phyloP scores from a whole-genome alignment of 2,888 invertebrate genomes.

The Himalopsyche japonica region DNA sequence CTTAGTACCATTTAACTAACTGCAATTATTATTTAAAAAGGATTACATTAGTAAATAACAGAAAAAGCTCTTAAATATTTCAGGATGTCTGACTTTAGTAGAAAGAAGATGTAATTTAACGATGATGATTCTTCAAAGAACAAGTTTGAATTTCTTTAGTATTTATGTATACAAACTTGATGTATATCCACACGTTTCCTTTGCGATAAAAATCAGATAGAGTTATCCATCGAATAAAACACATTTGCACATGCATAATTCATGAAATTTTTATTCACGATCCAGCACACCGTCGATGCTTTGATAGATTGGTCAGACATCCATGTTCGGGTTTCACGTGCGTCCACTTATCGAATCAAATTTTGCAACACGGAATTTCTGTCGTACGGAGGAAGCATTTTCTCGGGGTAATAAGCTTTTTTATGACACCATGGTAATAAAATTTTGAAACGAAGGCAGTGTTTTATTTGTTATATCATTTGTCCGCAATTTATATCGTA shows the following conservation, averaged over 20 bases:
- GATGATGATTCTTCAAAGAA: too few species aligned
- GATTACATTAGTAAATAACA: too few species aligned
- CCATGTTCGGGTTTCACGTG: neutral
- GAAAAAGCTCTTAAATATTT: too few species aligned
- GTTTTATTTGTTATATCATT: neutral
- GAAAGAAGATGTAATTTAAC: too few species aligned
- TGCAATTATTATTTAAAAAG: too few species aligned
- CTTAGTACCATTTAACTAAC: too few species aligned
- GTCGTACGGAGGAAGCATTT: neutral
- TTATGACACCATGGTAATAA: neutral
- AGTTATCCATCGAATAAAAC: constrained; percentile 38
- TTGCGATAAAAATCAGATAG: constrained; percentile 31
- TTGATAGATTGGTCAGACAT: constrained; percentile 29
- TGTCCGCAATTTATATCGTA: neutral
- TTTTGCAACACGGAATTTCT: neutral
- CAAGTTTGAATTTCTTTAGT: too few species aligned
- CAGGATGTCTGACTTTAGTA: too few species aligned
- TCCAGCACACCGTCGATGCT: constrained; percentile 1
- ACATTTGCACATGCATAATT: constrained; percentile 35
- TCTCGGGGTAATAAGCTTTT: neutral
- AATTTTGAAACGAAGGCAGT: neutral
- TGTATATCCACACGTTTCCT: neutral
- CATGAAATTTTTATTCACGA: constrained; percentile 37
- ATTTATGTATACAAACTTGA: too few species aligned
- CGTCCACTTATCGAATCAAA: constrained; percentile 1